These are phyloP conservation scores for Corythornis madagascariensis DNA, from an alignment of 2,113 vertebrate genomes.

Conservation along the genomic window DNA sequence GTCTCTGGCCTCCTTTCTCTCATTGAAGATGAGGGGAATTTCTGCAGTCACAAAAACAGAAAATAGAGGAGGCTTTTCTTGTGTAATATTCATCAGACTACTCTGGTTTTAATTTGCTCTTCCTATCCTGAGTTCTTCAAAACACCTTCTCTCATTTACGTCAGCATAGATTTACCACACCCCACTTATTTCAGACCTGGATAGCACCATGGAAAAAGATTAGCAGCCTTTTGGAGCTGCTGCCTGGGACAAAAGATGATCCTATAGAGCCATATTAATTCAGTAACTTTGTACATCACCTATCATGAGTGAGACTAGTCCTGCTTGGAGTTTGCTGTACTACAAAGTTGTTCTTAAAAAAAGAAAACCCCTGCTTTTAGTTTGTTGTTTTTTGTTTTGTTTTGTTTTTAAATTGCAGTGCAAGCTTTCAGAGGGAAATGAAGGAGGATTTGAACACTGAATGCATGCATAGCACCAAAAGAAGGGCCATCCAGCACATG, in stretches of 20 bases:
- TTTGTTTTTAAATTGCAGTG: background rate
- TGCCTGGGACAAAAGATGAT: background rate
- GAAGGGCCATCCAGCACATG: background rate
- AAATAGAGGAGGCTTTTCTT: constrained; percentile 9
- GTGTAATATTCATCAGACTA: background rate
- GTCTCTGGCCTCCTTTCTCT: background rate
- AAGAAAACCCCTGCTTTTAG: background rate
- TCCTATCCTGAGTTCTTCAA: constrained; percentile 8
- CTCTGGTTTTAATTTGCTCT: constrained; percentile 56
- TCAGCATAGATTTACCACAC: constrained; percentile 58
- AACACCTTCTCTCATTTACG: constrained; percentile 55
- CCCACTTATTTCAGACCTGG: constrained; percentile 56
- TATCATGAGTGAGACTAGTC: background rate
- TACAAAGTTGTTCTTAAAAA: background rate
- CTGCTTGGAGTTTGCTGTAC: background rate
- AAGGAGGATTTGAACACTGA: background rate
- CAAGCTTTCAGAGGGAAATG: constrained; percentile 34
- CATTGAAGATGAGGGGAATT: background rate
- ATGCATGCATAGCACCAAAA: background rate
- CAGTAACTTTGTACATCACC: background rate
- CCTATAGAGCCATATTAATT: background rate
- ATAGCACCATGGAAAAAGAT: constrained; percentile 48
- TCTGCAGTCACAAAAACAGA: constrained; percentile 11
- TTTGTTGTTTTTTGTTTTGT: background rate
- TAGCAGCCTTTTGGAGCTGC: background rate